Base-by-base conservation (phyloP, 2,888 invertebrate genomes). In the Athalia rosae region DNA sequence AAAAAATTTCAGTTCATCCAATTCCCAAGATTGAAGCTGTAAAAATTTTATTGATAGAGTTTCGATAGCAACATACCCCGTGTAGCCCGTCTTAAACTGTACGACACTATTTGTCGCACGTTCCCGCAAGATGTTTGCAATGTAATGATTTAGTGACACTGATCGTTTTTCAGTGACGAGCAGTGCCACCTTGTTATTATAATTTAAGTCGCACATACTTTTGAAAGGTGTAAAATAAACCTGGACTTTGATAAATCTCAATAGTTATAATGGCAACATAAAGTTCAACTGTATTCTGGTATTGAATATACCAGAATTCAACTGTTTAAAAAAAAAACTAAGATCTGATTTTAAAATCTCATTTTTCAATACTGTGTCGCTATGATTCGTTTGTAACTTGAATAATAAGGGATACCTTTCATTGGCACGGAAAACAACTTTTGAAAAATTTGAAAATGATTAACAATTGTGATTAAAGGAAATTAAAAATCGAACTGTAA, bases 1-100 rank as follows among this genome's bases (percentile, higher is more conserved):
- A 45, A 61, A 9, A 48, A 48, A 13, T 56, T 74, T 74, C 28
- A 48, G 47, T 74, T 74, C 7, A 28, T 62, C 28, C 48, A 74
- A 62, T 62, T 28, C 45, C 74, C 28, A 47, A 59, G 15, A 61
- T 61, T 47, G 15, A 47, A 74, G 50, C 4, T 61, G 48, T 48
- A 48, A 48, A 73, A 59, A 61, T 59, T 9, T 48, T 56, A 41
- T 48, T 7, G 41, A 43, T 48, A 28, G 59, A 74, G 64, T 8
- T 8, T 15, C 15, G 74, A 4, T 59, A 61, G 13, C 47, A 8
- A 50, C 28, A 61, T 41, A 28, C 62, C 59, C 50, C 8, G 9
- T n/a, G 74, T 3, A 47, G 41, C 61, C 74, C 62, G 48, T 56
- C 7, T 71, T 43, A 43, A 58, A 71, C 45, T 11, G 28, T 67